A percentile compares a stretch with the other conserved stretches of the same genome.
phyloP scores from a whole-genome alignment of 2,113 vertebrate genomes.

The Marmota flaviventris region DNA sequence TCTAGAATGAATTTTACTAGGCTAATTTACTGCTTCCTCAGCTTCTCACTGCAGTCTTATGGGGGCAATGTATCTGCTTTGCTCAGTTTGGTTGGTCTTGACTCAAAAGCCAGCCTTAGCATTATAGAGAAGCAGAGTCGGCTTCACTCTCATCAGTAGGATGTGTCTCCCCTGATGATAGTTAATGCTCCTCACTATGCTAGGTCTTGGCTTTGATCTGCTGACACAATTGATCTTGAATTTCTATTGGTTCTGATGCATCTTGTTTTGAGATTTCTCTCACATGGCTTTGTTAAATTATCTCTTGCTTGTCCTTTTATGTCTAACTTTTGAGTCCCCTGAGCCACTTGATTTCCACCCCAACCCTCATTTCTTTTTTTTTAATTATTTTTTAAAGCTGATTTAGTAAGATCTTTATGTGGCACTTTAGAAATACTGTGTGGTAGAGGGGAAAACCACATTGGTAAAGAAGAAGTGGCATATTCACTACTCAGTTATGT shows the following conservation, averaged over 20 bases:
- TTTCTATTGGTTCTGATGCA: slow-evolving; percentile 79
- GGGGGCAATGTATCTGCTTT: slow-evolving; percentile 53
- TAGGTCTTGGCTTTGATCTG: slow-evolving; percentile 82
- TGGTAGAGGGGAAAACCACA: neutral
- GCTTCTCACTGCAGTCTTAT: neutral
- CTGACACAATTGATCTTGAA: slow-evolving; percentile 79
- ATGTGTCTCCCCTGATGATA: slow-evolving; percentile 39
- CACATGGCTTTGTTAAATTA: slow-evolving; percentile 80
- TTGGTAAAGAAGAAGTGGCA: neutral
- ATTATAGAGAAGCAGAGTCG: slow-evolving; percentile 24
- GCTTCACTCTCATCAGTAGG: slow-evolving; percentile 61
- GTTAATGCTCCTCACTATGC: slow-evolving; percentile 68
- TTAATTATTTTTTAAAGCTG: slow-evolving; percentile 52
- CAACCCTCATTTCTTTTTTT: slow-evolving; percentile 50
- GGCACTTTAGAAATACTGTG: slow-evolving; percentile 48
- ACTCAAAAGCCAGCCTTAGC: slow-evolving; percentile 63
- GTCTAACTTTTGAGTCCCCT: slow-evolving; percentile 77
- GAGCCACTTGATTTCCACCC: neutral
- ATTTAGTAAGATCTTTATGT: slow-evolving; percentile 71
- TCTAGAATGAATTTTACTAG: neutral
- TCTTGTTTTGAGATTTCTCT: slow-evolving; percentile 82
- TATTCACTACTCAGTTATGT: neutral
- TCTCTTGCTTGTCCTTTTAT: slow-evolving; percentile 77
- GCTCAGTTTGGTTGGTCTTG: slow-evolving; percentile 62
- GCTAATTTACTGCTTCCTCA: neutral